Conservation (phyloP, 2,113 vertebrate species). For the Neopipo cinnamomea region DNA sequence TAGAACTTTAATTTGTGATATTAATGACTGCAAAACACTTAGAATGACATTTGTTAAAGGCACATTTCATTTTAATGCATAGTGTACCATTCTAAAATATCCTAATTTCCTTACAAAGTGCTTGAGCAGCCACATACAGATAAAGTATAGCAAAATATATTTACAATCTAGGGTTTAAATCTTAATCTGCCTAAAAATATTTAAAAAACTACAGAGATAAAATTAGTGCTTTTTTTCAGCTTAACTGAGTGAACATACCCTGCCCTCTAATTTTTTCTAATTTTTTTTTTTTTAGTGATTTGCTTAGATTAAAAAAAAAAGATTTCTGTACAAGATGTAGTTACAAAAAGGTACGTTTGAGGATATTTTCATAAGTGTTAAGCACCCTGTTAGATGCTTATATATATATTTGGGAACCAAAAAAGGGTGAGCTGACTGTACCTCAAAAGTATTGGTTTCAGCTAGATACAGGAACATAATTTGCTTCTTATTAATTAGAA, state of each 20-base stretch:
- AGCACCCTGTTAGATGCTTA: conserved; percentile 64
- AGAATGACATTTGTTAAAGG: conserved; percentile 81
- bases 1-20: conserved; percentile 92
- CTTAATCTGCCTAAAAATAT: conserved; percentile 86
- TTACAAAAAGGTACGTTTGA: conserved; percentile 75
- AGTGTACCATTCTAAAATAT: conserved; percentile 91
- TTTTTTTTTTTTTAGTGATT: conserved; percentile 72
- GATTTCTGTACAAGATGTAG: conserved; percentile 75
- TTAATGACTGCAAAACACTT: conserved; percentile 85
- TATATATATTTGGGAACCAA: conserved; percentile 62
- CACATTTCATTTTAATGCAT: conserved; percentile 84
- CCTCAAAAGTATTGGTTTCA: conserved; percentile 74
- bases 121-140: conserved; percentile 87
- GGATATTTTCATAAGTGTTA: conserved; percentile 65
- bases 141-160: conserved; percentile 87
- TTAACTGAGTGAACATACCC: conserved; percentile 86
- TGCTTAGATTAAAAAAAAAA: conserved; percentile 75
- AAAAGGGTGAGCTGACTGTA: conserved; percentile 74
- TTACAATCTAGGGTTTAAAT: conserved; percentile 90
- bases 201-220: conserved; percentile 85
- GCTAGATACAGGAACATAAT: conserved; percentile 17
- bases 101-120: conserved; percentile 85
- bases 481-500: neutral
- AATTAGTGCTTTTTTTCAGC: conserved; percentile 94
- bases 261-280: conserved; percentile 74